These are phyloP conservation scores for Octodonta nipae DNA, from an alignment of 2,888 invertebrate genomes.

Conservation along the genomic window DNA sequence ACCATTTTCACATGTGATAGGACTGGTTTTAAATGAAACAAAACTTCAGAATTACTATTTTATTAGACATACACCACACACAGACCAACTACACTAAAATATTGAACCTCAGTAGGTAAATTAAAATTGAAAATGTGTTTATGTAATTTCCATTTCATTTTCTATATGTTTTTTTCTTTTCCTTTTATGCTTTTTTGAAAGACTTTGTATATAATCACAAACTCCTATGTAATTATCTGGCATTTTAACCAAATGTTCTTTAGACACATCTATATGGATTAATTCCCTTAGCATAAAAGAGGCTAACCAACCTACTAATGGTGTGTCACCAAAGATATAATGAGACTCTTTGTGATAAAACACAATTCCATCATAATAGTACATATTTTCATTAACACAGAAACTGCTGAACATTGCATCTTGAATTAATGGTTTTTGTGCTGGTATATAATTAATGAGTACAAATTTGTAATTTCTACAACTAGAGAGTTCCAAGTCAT, in stretches of 20 bases:
- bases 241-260: constrained; percentile 32
- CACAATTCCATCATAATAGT: constrained; percentile 68
- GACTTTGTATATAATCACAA: constrained; percentile 37
- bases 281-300: constrained; percentile 78
- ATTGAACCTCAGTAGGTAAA: no score
- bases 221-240: constrained; percentile 42
- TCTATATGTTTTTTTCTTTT: constrained; percentile 3
- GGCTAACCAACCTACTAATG: constrained; percentile 85
- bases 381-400: constrained; percentile 30
- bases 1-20: no score
- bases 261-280: constrained; percentile 39
- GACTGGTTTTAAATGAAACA: no score
- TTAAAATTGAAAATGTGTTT: no score
- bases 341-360: constrained; percentile 78
- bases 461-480: constrained; percentile 36
- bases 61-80: no score
- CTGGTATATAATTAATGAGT: constrained; percentile 39
- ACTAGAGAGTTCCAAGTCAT: constrained; percentile 39
- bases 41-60: no score
- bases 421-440: constrained; percentile 37
- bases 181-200: constrained; percentile 25
- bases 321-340: constrained; percentile 63
- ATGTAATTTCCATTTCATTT: background rate
- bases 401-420: constrained; percentile 32
- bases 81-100: no score